Conservation (phyloP, 2,797 vertebrate species). For the Enteromius unitaeniatus region DNA sequence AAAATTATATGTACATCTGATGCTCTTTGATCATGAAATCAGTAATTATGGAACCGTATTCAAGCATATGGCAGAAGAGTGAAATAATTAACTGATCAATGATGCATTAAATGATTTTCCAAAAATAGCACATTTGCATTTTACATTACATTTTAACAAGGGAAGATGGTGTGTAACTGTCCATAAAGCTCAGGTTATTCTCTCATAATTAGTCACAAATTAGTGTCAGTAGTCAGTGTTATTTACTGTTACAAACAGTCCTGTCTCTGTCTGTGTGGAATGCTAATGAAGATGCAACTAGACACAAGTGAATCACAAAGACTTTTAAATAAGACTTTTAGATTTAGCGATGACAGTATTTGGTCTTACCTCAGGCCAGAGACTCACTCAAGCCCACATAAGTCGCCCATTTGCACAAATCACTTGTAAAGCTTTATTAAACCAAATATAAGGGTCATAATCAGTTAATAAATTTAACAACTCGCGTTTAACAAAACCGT, state of each 20-base stretch:
- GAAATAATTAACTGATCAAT: constrained; percentile 5
- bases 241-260: background rate
- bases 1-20: constrained; percentile 22
- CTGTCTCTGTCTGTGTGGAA: background rate
- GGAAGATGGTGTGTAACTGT: background rate
- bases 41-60: background rate
- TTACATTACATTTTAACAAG: background rate
- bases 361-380: constrained; percentile 38
- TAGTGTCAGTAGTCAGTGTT: background rate
- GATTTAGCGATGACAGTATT: constrained; percentile 52
- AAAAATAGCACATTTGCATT: constrained; percentile 29
- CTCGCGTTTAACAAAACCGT: background rate
- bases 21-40: constrained; percentile 27
- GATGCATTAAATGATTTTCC: constrained; percentile 13
- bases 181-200: background rate
- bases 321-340: constrained; percentile 34
- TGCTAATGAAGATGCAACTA: constrained; percentile 12
- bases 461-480: constrained; percentile 2
- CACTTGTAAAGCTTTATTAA: constrained; percentile 41
- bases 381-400: constrained; percentile 58
- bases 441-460: constrained; percentile 35
- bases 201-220: background rate
- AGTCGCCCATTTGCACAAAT: constrained; percentile 53
- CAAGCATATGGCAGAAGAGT: constrained; percentile 13
- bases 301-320: constrained; percentile 18